A percentile compares a stretch with the other conserved stretches of the same genome.
phyloP scores from a whole-genome alignment of 1,140 invertebrate species.

The Elymnias hypermnestra region DNA sequence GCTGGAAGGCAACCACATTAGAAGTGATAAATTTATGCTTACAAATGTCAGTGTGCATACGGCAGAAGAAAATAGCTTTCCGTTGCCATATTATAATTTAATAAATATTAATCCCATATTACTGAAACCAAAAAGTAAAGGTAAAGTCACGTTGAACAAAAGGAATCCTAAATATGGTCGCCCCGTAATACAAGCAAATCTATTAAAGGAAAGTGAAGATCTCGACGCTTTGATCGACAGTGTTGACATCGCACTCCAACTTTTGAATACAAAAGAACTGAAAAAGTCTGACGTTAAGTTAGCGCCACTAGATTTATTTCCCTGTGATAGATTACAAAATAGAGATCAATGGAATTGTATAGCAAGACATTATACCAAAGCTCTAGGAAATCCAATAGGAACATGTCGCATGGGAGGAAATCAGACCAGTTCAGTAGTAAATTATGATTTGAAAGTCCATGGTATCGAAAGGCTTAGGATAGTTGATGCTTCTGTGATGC shows the following conservation, averaged over 20 bases:
- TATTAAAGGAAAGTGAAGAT: constrained; percentile 88
- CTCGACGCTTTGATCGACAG: constrained; percentile 88
- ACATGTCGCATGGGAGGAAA: constrained; percentile 78
- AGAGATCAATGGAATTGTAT: constrained; percentile 81
- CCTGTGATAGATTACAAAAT: constrained; percentile 61
- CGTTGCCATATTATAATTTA: constrained; percentile 64
- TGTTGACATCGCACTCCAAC: constrained; percentile 81
- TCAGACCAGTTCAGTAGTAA: constrained; percentile 76
- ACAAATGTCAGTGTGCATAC: constrained; percentile 58
- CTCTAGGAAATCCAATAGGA: constrained; percentile 77
- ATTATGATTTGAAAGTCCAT: constrained; percentile 69
- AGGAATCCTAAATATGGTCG: constrained; percentile 89
- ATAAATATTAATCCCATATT: constrained; percentile 85
- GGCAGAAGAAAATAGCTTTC: constrained; percentile 55
- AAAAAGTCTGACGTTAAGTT: constrained; percentile 62
- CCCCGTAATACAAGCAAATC: constrained; percentile 94
- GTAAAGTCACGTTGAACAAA: constrained; percentile 85
- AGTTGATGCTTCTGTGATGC: constrained; percentile 74
- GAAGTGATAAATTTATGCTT: constrained; percentile 66
- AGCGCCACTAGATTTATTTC: constrained; percentile 62
- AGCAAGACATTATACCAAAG: constrained; percentile 80
- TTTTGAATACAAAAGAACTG: constrained; percentile 62
- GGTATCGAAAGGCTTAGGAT: constrained; percentile 70
- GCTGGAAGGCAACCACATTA: constrained; percentile 63
- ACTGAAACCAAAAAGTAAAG: constrained; percentile 87